Conservation (phyloP, 2,113 vertebrate genomes). For the Peromyscus maniculatus region DNA sequence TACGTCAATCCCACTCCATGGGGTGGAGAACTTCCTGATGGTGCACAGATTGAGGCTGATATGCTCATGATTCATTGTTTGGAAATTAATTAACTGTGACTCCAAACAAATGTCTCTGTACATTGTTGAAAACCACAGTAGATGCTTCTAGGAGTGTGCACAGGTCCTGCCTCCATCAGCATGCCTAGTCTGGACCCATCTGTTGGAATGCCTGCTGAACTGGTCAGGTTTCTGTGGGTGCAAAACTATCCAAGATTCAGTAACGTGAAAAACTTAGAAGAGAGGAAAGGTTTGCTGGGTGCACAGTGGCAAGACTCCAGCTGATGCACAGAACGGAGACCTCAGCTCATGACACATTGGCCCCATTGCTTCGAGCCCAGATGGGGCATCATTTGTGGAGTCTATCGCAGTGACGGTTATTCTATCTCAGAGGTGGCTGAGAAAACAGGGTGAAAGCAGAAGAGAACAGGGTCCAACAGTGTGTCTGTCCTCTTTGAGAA, state of each 20-base stretch:
- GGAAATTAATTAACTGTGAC: slow-evolving; percentile 71
- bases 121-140: background rate
- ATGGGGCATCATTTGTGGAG: too few species aligned
- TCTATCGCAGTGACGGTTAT: background rate
- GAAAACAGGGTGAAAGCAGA: background rate
- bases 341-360: background rate
- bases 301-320: background rate
- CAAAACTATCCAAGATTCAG: background rate
- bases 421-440: background rate
- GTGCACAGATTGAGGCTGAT: background rate
- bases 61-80: slow-evolving; percentile 63
- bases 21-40: background rate
- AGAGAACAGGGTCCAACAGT: too few species aligned
- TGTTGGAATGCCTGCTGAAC: background rate
- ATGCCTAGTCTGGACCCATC: background rate
- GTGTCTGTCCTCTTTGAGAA: background rate
- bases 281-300: background rate
- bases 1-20: slow-evolving; percentile 57
- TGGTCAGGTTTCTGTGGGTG: background rate
- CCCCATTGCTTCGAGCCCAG: background rate
- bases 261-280: background rate
- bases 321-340: background rate
- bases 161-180: background rate
- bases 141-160: background rate
- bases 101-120: background rate